Percentiles rank a stretch among this genome's conserved stretches.
Evolutionary conservation across 2,888 invertebrate species (phyloP).

Genomic region (Tholera decimalis): DNA sequence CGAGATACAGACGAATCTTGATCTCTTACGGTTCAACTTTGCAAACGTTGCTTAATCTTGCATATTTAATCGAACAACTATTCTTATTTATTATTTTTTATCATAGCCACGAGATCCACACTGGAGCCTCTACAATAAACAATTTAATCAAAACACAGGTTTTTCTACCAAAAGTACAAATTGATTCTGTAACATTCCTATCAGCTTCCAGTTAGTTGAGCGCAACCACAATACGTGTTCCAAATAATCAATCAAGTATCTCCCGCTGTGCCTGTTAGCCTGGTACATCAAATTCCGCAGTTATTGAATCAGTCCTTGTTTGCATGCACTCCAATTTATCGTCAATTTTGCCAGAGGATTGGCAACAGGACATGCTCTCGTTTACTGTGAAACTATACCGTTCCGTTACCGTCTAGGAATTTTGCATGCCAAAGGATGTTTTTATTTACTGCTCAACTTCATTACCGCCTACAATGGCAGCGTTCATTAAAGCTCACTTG

Average conservation of each 20-base stretch:
- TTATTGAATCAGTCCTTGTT: conserved; percentile 72
- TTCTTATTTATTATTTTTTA: too few species aligned
- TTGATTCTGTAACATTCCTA: conserved; percentile 26
- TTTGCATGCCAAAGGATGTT: conserved; percentile 55
- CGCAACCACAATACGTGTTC: conserved; percentile 29
- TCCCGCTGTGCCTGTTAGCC: conserved; percentile 46
- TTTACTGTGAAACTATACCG: conserved; percentile 55
- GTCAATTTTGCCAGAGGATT: conserved; percentile 71
- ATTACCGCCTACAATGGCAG: conserved; percentile 40
- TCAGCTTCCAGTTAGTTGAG: conserved; percentile 4
- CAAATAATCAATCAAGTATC: conserved; percentile 57
- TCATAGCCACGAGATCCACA: too few species aligned
- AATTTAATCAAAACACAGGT: not conserved
- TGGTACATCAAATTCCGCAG: conserved; percentile 60
- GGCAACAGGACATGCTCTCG: conserved; percentile 60
- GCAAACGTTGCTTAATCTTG: too few species aligned
- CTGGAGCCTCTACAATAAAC: too few species aligned
- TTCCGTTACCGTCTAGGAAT: conserved; percentile 48
- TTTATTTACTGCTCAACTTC: conserved; percentile 55
- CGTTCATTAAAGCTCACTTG: conserved; percentile 36
- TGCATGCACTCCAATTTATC: conserved; percentile 73
- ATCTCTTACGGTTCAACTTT: too few species aligned
- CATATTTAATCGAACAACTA: too few species aligned
- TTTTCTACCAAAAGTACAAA: conserved; percentile 11
- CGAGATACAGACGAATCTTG: too few species aligned